Conservation (phyloP, 2,113 vertebrate genomes). For the Australoheros scitulus region DNA sequence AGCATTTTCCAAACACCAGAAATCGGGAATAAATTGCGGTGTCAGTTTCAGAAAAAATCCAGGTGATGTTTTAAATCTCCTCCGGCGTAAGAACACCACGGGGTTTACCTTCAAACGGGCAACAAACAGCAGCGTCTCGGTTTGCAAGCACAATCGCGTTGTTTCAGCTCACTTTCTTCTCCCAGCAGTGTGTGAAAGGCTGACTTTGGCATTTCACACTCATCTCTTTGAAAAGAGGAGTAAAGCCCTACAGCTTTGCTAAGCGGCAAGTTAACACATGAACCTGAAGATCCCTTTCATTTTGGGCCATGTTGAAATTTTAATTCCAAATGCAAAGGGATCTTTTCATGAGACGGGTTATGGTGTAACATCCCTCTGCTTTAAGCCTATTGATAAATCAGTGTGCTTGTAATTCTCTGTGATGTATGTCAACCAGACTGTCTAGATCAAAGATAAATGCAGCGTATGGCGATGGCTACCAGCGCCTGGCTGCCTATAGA, state of each 20-base stretch:
- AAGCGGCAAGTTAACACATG: conserved; percentile 75
- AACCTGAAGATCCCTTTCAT: conserved; percentile 63
- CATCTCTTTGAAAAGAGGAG: conserved; percentile 54
- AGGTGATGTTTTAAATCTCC: not conserved
- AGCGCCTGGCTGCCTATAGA: conserved; percentile 3
- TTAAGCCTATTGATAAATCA: conserved; percentile 58
- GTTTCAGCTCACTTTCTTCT: conserved; percentile 49
- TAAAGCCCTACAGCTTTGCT: conserved; percentile 69
- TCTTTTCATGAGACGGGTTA: conserved; percentile 34
- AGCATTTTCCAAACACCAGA: not conserved
- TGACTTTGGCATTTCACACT: conserved; percentile 55
- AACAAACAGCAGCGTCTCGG: not conserved
- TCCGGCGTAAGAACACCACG: not conserved
- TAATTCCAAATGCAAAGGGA: conserved; percentile 39
- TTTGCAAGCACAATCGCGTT: conserved; percentile 10
- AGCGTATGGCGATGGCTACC: conserved; percentile 18
- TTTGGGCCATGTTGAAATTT: conserved; percentile 62
- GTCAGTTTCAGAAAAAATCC: not conserved
- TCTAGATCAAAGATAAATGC: conserved; percentile 53
- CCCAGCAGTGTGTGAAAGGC: conserved; percentile 34
- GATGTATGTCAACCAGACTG: conserved; percentile 47
- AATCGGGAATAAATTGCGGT: not conserved
- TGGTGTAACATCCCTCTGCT: conserved; percentile 43
- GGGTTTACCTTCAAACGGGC: conserved; percentile 25
- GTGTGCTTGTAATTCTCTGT: conserved; percentile 45